These are phyloP conservation scores for Hirtodrosophila cameraria DNA, from an alignment of 2,888 invertebrate genomes.

Conservation along the genomic window DNA sequence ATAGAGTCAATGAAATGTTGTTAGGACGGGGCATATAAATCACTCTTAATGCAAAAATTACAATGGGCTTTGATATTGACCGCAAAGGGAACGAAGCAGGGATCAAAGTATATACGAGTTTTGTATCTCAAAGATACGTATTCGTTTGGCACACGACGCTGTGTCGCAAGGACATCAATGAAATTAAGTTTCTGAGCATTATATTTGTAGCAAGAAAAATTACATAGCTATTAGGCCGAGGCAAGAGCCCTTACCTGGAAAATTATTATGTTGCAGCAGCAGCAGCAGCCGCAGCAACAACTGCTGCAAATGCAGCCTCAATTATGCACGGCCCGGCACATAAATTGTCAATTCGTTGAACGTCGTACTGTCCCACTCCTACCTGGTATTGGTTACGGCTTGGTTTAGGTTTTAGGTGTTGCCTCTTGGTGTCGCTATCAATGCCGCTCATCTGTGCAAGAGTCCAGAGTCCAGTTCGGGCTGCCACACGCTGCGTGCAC, in stretches of 20 bases:
- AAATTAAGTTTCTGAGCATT: conserved; percentile 43
- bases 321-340: conserved; percentile 73
- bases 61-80: conserved; percentile 64
- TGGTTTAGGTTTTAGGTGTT: neutral
- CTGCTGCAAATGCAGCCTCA: conserved; percentile 58
- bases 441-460: conserved; percentile 24
- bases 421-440: conserved; percentile 20
- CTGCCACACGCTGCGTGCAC: conserved; percentile 51
- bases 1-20: conserved; percentile 52
- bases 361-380: conserved; percentile 24
- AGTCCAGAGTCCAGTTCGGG: conserved; percentile 14
- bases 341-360: conserved; percentile 75
- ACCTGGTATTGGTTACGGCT: conserved; percentile 16
- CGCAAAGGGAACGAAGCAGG: conserved; percentile 32
- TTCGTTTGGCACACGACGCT: conserved; percentile 64
- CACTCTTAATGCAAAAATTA: conserved; percentile 39
- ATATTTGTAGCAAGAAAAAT: conserved; percentile 66
- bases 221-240: conserved; percentile 69
- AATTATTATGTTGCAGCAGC: conserved; percentile 51
- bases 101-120: neutral
- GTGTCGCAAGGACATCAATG: conserved; percentile 70
- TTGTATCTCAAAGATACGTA: neutral
- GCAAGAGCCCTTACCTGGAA: conserved; percentile 53
- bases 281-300: conserved; percentile 3
- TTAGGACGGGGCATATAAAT: conserved; percentile 54